Conservation (phyloP, 1,140 invertebrate genomes). For the Lucilia cuprina region DNA sequence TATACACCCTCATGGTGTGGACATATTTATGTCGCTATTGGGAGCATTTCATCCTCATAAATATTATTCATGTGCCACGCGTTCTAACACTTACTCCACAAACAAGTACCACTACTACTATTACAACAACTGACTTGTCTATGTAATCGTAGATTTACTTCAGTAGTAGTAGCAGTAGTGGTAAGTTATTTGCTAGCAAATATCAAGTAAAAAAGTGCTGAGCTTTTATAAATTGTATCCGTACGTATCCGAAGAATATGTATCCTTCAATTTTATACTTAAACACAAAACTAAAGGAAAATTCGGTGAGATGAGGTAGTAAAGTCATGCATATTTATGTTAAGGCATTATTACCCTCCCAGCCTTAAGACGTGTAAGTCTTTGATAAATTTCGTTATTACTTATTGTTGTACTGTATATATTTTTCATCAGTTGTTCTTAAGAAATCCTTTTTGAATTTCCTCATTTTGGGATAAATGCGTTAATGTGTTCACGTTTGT, state of each 20-base stretch:
- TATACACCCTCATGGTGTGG: constrained; percentile 45
- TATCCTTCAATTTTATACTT: constrained; percentile 7
- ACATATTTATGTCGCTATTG: constrained; percentile 62
- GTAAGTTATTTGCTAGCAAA: background rate
- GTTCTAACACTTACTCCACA: background rate
- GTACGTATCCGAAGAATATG: background rate
- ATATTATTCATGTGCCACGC: constrained; percentile 57
- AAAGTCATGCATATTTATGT: background rate
- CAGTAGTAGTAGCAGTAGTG: background rate
- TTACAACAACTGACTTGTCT: background rate
- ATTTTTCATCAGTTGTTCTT: background rate
- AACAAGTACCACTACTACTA: background rate
- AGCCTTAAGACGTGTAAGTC: background rate
- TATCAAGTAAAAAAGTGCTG: constrained; percentile 25
- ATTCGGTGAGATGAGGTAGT: no score
- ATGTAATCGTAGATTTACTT: background rate
- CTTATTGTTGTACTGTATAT: background rate
- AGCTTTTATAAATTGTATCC: constrained; percentile 36
- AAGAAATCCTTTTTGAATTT: constrained; percentile 14
- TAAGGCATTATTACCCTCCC: background rate
- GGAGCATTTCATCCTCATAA: constrained; percentile 62
- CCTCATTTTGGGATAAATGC: constrained; percentile 4
- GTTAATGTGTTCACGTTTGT: constrained; percentile 28
- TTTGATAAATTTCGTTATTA: background rate
- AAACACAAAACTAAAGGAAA: background rate